Conservation (phyloP, 2,113 vertebrate species). For the Trematocara zebra region DNA sequence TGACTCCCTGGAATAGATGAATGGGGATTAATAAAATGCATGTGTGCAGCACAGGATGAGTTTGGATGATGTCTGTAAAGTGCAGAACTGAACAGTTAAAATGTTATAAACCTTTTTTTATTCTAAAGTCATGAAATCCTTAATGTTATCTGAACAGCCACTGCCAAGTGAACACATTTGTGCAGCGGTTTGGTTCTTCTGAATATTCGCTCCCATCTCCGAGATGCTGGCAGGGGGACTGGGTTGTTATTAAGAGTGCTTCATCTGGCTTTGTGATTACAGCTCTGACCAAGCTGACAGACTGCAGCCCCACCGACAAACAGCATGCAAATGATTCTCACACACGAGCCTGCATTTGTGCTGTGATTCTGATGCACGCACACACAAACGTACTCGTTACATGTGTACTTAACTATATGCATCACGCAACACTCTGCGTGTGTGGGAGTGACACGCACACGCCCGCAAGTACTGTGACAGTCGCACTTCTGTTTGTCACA, state of each 20-base stretch:
- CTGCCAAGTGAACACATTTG: conserved; percentile 14
- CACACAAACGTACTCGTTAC: background rate
- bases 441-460: background rate
- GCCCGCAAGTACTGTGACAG: background rate
- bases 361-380: background rate
- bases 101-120: background rate
- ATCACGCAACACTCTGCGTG: background rate
- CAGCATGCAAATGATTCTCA: conserved; percentile 48
- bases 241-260: conserved; percentile 50
- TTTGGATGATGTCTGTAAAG: background rate
- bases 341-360: conserved; percentile 41
- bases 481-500: conserved; percentile 20
- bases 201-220: background rate
- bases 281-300: conserved; percentile 57
- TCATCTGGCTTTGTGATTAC: conserved; percentile 56
- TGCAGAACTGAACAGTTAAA: background rate
- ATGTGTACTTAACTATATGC: background rate
- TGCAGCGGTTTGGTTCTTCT: conserved; percentile 20
- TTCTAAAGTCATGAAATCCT: background rate
- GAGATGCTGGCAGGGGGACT: background rate
- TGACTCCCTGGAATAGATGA: conserved; percentile 13
- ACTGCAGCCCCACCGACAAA: conserved; percentile 26
- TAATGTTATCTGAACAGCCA: background rate
- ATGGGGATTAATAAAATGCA: conserved; percentile 23
- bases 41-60: background rate